These are phyloP conservation scores for Pycnonotus jocosus DNA, from an alignment of 2,113 vertebrate species.

Conservation along the genomic window DNA sequence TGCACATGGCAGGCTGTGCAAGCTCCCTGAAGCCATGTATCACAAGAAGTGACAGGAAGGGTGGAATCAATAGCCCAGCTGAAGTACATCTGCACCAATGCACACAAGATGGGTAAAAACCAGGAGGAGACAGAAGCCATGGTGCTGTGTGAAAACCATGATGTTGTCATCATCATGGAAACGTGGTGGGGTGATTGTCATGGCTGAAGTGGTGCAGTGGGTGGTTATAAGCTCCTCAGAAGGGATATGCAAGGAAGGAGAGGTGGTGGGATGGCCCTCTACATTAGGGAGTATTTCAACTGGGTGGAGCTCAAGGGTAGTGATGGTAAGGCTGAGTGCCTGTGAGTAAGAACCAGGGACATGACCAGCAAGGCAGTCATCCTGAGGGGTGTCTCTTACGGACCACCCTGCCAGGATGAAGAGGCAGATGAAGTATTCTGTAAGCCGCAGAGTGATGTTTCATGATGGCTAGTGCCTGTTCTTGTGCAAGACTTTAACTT, in stretches of 20 bases:
- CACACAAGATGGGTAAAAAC: background rate
- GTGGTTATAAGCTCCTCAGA: background rate
- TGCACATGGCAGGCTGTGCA: background rate
- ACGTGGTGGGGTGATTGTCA: background rate
- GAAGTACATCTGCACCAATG: background rate
- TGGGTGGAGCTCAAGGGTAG: background rate
- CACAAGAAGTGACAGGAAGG: background rate
- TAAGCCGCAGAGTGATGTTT: background rate
- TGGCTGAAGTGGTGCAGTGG: background rate
- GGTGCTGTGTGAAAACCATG: background rate
- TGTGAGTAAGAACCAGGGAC: background rate
- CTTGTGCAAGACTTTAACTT: background rate
- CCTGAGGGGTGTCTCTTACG: background rate
- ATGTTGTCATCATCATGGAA: accelerated
- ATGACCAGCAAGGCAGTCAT: background rate
- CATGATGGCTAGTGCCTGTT: background rate
- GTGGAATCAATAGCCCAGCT: background rate
- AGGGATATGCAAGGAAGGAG: background rate
- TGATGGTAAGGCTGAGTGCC: background rate
- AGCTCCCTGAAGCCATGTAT: background rate
- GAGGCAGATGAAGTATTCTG: background rate
- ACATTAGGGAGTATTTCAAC: background rate
- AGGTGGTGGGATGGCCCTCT: background rate
- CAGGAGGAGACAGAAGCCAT: background rate
- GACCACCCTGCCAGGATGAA: too few relatives aligned